Percentiles rank a stretch among this genome's conserved stretches.
phyloP scores from a whole-genome alignment of 2,797 vertebrate species.

The Protosalanx chinensis region DNA sequence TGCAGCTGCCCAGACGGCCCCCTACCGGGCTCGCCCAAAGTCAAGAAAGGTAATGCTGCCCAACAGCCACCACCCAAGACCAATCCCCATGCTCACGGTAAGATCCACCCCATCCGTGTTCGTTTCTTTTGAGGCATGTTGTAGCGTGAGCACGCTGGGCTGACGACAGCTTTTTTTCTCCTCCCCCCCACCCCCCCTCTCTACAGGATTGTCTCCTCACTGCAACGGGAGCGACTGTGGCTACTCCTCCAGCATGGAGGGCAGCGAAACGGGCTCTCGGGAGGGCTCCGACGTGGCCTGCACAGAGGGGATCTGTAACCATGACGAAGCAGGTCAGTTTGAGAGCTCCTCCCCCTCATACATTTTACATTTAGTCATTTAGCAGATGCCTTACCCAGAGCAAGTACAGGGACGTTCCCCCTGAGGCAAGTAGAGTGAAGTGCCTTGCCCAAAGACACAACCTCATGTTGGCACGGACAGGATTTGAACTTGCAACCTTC shows the following conservation, averaged over 20 bases:
- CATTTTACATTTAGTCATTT: not conserved
- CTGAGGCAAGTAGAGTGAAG: no score
- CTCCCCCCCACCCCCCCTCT: conserved; percentile 9
- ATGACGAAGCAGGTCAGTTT: conserved; percentile 86
- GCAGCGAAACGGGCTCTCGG: conserved; percentile 88
- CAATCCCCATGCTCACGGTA: not conserved
- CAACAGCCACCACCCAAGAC: not conserved
- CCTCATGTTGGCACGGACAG: no score
- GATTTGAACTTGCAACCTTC: no score
- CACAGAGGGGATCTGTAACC: conserved; percentile 95
- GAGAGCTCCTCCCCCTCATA: not conserved
- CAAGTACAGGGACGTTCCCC: no score
- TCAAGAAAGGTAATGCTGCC: conserved; percentile 79
- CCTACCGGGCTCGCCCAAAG: conserved; percentile 82
- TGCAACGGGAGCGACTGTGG: conserved; percentile 91
- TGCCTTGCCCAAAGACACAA: no score
- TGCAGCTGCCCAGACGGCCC: conserved; percentile 82
- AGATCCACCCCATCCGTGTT: not conserved
- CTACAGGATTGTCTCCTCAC: conserved; percentile 81
- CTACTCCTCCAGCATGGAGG: conserved; percentile 96
- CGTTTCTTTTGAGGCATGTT: not conserved
- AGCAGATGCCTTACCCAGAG: no score
- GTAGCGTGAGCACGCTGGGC: not conserved
- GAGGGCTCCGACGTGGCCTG: conserved; percentile 94
- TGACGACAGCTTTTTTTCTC: not conserved